These are phyloP conservation scores for Thermophis baileyi DNA, from an alignment of 2,113 vertebrate genomes.

Conservation along the genomic window DNA sequence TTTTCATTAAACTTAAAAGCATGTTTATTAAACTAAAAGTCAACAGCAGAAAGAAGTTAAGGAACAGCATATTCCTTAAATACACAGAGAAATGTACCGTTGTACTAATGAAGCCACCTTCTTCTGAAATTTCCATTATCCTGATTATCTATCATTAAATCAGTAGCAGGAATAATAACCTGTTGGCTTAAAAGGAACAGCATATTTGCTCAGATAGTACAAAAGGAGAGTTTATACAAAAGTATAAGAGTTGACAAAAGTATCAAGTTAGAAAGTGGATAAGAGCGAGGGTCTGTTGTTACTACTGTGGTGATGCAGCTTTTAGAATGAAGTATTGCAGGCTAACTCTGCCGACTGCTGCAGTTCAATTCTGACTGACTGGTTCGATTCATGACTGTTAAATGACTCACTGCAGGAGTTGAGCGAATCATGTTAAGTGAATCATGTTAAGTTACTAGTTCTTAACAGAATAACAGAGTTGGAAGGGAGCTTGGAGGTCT, in stretches of 20 bases:
- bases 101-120: slow-evolving; percentile 50
- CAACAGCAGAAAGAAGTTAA: slow-evolving; percentile 18
- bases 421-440: no score
- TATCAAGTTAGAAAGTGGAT: background rate
- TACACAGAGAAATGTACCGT: slow-evolving; percentile 39
- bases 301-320: no score
- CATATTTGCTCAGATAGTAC: slow-evolving; percentile 52
- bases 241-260: background rate
- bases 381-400: no score
- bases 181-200: slow-evolving; percentile 42
- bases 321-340: background rate
- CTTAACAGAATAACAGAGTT: no score
- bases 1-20: slow-evolving; percentile 3
- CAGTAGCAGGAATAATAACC: slow-evolving; percentile 47
- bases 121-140: slow-evolving; percentile 51
- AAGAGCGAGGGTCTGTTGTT: background rate
- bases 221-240: background rate
- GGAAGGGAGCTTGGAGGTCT: no score
- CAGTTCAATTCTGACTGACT: background rate
- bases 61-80: slow-evolving; percentile 38
- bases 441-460: no score
- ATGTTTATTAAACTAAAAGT: slow-evolving; percentile 35
- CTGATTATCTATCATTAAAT: slow-evolving; percentile 63
- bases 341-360: background rate
- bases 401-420: no score